phyloP scores from a whole-genome alignment of 2,797 vertebrate species.

The Tadarida brasiliensis region DNA sequence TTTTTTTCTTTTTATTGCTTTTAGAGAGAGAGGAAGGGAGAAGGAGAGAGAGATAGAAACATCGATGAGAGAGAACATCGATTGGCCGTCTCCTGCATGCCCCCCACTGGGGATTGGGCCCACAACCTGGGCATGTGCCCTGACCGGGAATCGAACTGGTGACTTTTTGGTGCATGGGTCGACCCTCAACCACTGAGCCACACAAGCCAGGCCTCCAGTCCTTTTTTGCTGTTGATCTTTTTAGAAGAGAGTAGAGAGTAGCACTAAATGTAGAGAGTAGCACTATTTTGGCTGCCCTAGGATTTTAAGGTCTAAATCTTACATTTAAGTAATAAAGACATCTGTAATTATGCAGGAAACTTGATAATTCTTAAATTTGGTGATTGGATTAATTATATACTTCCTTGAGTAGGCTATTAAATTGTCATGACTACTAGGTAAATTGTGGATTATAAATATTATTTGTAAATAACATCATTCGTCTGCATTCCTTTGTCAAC shows the following conservation, averaged over 20 bases:
- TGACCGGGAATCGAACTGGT: too few relatives aligned
- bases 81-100: too few relatives aligned
- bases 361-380: conserved; percentile 30
- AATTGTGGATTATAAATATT: conserved; percentile 35
- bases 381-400: not conserved
- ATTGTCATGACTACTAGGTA: not conserved
- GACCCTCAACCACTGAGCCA: too few relatives aligned
- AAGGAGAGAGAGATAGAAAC: too few relatives aligned
- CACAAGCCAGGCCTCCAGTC: too few relatives aligned
- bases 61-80: too few relatives aligned
- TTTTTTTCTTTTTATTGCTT: too few relatives aligned
- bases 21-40: too few relatives aligned
- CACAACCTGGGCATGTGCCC: too few relatives aligned
- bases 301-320: not conserved
- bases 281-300: not conserved
- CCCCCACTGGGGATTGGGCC: too few relatives aligned
- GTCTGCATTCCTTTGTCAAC: not conserved
- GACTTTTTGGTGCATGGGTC: too few relatives aligned
- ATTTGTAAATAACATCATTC: conserved; percentile 29
- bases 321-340: not conserved
- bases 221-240: not conserved
- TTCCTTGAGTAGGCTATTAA: conserved; percentile 4
- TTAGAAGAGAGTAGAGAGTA: not conserved
- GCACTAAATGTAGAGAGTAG: not conserved
- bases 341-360: not conserved